phyloP scores from a whole-genome alignment of 92 coral and sea anemone species.

The Bergia sp. region DNA sequence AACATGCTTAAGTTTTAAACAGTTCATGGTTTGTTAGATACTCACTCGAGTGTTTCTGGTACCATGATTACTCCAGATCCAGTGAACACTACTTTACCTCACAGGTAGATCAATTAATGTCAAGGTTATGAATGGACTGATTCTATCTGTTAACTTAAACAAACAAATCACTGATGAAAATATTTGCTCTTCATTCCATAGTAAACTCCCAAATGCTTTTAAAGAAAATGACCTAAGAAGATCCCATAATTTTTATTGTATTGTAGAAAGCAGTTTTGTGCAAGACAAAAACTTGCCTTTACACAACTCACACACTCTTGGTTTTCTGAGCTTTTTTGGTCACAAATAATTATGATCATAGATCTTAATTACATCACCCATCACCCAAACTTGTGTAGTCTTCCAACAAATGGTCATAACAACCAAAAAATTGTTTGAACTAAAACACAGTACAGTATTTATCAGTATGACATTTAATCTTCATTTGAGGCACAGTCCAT shows the following conservation, averaged over 20 bases:
- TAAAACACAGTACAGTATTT: neutral
- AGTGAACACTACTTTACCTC: neutral
- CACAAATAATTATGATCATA: no score
- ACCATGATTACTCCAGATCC: neutral
- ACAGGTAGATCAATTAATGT: neutral
- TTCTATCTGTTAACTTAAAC: neutral
- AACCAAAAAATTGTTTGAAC: neutral
- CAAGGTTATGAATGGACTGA: neutral
- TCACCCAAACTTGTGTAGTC: neutral
- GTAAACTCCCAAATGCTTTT: neutral
- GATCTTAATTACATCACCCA: neutral
- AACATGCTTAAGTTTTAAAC: neutral
- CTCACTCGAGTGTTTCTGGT: neutral
- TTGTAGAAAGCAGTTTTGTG: neutral
- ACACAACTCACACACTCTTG: no score
- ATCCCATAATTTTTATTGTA: neutral
- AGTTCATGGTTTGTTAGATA: no score
- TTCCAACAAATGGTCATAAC: neutral
- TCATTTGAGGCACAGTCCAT: conserved; percentile 5
- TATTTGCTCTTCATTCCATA: neutral
- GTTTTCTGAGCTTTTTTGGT: no score
- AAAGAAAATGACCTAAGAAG: neutral
- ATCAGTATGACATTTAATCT: neutral
- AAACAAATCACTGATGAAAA: neutral
- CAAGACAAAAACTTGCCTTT: neutral